A percentile compares a stretch with the other conserved stretches of the same genome.
Conservation (phyloP, 2,888 invertebrate genomes). For the Pyralis farinalis region DNA sequence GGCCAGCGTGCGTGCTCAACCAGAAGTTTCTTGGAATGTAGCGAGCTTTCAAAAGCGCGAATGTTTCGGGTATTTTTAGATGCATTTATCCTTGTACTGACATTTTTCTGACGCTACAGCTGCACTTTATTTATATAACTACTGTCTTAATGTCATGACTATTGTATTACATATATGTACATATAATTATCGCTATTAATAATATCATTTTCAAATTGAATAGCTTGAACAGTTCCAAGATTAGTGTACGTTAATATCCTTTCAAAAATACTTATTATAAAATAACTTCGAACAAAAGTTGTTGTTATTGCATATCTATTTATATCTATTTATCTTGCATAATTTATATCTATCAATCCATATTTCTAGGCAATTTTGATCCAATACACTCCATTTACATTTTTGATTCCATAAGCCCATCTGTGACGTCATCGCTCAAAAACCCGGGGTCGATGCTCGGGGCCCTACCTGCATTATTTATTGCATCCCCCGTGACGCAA, state of each 20-base stretch:
- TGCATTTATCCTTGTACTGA: slow-evolving; percentile 33
- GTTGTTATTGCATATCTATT: too few relatives aligned
- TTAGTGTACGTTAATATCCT: too few relatives aligned
- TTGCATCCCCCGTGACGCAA: slow-evolving; percentile 68
- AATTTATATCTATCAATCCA: too few relatives aligned
- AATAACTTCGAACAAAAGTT: too few relatives aligned
- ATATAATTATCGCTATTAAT: too few relatives aligned
- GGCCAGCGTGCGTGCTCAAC: slow-evolving; percentile 44
- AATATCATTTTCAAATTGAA: too few relatives aligned
- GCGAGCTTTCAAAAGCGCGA: slow-evolving; percentile 41
- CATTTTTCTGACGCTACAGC: not conserved
- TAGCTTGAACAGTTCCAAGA: too few relatives aligned
- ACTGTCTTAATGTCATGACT: not conserved
- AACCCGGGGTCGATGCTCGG: slow-evolving; percentile 70
- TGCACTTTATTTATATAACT: not conserved
- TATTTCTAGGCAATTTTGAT: too few relatives aligned
- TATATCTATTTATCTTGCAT: too few relatives aligned
- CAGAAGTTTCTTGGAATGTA: slow-evolving; percentile 46
- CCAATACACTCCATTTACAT: slow-evolving; percentile 38
- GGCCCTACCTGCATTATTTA: slow-evolving; percentile 77
- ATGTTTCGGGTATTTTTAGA: slow-evolving; percentile 37
- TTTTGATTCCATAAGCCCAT: slow-evolving; percentile 39
- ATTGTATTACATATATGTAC: too few relatives aligned
- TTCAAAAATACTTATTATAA: too few relatives aligned
- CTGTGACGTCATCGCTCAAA: slow-evolving; percentile 63